Base-by-base conservation (phyloP, 2,888 invertebrate species). In the Drosophila tripunctata region DNA sequence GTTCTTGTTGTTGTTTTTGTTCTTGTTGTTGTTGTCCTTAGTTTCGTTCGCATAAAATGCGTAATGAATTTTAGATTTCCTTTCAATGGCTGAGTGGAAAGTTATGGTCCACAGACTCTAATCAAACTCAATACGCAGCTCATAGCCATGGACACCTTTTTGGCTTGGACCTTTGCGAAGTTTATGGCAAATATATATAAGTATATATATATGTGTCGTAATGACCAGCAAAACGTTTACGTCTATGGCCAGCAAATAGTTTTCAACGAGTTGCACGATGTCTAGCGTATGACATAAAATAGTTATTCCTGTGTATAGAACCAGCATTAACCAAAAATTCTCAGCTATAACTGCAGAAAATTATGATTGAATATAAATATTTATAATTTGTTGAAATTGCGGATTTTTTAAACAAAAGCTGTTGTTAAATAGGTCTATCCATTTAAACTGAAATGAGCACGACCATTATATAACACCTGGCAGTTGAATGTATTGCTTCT, bases 31-130 rank as follows among this genome's bases (percentile, higher is more conserved):
- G 3, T 27, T 8, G 3, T 27, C 27, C 8, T 57, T 56, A 47
- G 55, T 56, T 45, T 55, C 43, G 50, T 64, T 62, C 57, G 63
- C 76, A 79, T 78, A 75, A 77, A 71, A 69, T 76, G 69, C 83
- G 81, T 81, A 88, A 89, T 88, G 89, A 88, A 85, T 88, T 89
- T 86, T 78, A 87, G 78, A 89, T 88, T 88, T 85, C 71, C 74
- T 78, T 81, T 73, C 81, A 84, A 79, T 79, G 79, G 74, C 72
- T 51, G 64, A 67, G 47, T 57, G 64, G 64, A 64, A 64, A 87
- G 75, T 85, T 71, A 78, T 82, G 65, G 44, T 54, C 75, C 60
- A 57, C 57, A 69, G 61, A 63, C 61, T 52, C 55, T n/a, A n/a
- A 58, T 57, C 47, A 57, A 43, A n/a, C 60, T 22, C 41, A 67